A percentile compares a stretch with the other conserved stretches of the same genome.
Conservation (phyloP, 2,113 vertebrate species). For the Polyodon spathula region DNA sequence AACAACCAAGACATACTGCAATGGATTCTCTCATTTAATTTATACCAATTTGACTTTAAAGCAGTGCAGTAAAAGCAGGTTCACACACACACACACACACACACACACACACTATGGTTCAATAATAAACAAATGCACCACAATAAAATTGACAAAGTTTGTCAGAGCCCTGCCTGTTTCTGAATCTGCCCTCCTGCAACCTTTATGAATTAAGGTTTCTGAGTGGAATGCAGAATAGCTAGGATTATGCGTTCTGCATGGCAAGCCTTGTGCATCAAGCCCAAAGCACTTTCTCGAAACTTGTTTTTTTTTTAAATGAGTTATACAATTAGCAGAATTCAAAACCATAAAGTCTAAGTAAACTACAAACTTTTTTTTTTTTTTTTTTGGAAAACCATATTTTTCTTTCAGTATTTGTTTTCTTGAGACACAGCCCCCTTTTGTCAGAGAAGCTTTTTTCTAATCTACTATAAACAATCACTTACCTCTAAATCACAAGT, state of each 20-base stretch:
- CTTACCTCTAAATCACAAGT: no score
- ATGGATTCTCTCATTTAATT: no score
- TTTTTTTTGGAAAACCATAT: neutral
- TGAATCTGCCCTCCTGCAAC: constrained; percentile 9
- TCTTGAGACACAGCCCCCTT: no score
- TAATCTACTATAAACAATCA: no score
- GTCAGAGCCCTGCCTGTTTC: constrained; percentile 1
- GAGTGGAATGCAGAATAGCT: constrained; percentile 19
- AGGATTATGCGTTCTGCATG: constrained; percentile 41
- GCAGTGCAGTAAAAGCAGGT: no score
- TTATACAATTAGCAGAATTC: constrained; percentile 65
- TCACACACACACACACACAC: neutral
- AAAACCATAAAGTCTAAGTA: constrained; percentile 54
- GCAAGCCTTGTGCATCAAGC: constrained; percentile 34
- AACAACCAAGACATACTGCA: no score
- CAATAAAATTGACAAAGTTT: constrained; percentile 25
- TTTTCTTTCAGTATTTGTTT: neutral
- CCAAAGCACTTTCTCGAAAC: constrained; percentile 39
- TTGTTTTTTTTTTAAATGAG: constrained; percentile 66
- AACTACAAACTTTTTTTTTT: constrained; percentile 26
- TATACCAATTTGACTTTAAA: no score
- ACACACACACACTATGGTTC: constrained; percentile 7
- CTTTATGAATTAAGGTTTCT: constrained; percentile 21
- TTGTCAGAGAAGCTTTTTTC: no score
- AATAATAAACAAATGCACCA: constrained; percentile 30